A percentile compares a stretch with the other conserved stretches of the same genome.
phyloP scores from a whole-genome alignment of 2,797 vertebrate species.

The Cossypha heuglini region DNA sequence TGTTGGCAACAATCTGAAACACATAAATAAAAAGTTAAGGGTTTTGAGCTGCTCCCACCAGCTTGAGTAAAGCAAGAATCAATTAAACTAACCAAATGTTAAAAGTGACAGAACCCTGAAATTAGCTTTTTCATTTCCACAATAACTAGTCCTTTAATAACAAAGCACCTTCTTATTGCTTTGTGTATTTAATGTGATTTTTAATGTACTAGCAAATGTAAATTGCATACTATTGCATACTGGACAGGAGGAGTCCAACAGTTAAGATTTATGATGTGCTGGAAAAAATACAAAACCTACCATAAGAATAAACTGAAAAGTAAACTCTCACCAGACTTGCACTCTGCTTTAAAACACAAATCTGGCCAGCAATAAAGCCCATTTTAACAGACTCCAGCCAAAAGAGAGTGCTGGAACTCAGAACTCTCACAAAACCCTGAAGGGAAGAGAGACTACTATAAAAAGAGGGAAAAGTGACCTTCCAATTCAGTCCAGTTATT shows the following conservation, averaged over 20 bases:
- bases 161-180: not conserved
- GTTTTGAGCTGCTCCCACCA: not conserved
- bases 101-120: not conserved
- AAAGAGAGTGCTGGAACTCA: not conserved
- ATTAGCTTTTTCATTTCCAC: not conserved
- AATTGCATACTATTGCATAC: not conserved
- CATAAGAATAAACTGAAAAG: not conserved
- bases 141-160: not conserved
- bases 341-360: not conserved
- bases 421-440: not conserved
- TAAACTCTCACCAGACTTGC: not conserved
- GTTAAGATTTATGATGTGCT: not conserved
- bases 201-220: not conserved
- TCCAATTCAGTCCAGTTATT: not conserved
- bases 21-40: not conserved
- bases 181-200: not conserved
- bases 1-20: slow-evolving; percentile 89
- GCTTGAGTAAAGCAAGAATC: not conserved
- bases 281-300: not conserved
- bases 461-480: not conserved
- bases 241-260: not conserved
- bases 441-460: not conserved
- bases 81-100: not conserved
- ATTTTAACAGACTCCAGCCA: not conserved
- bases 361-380: not conserved